A percentile compares a stretch with the other conserved stretches of the same genome.
Conservation (phyloP, 2,888 invertebrate genomes). For the Eupeodes luniger region DNA sequence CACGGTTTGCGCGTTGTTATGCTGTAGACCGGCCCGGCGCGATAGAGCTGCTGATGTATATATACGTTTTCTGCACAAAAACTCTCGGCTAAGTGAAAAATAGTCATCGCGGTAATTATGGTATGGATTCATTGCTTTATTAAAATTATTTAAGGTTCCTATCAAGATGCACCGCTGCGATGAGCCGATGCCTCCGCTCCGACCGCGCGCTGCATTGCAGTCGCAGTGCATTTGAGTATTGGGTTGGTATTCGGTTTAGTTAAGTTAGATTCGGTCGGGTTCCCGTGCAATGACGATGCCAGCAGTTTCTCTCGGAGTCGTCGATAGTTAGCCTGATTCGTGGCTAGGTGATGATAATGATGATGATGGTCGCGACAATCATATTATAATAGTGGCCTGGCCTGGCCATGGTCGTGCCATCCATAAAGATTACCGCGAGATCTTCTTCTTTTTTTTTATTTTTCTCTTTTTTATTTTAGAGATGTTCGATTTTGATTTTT, state of each 20-base stretch:
- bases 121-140: constrained; percentile 76
- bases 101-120: constrained; percentile 75
- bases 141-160: constrained; percentile 74
- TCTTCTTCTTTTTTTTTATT: constrained; percentile 39
- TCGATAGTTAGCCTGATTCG: constrained; percentile 74
- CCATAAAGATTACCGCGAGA: constrained; percentile 65
- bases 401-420: constrained; percentile 71
- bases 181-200: neutral
- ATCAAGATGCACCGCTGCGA: constrained; percentile 57
- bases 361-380: constrained; percentile 76
- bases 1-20: constrained; percentile 29
- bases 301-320: constrained; percentile 17
- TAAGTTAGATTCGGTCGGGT: constrained; percentile 21
- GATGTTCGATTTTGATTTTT: constrained; percentile 63
- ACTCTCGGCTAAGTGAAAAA: constrained; percentile 71
- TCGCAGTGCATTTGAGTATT: neutral
- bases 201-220: neutral
- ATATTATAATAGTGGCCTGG: constrained; percentile 72
- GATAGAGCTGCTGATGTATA: neutral
- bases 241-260: neutral
- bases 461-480: neutral
- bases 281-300: constrained; percentile 37
- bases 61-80: constrained; percentile 17
- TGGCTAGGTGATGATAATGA: constrained; percentile 76
- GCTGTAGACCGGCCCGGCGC: neutral